These are phyloP conservation scores for Spinibarbus caldwelli DNA, from an alignment of 2,797 vertebrate species.

Conservation along the genomic window DNA sequence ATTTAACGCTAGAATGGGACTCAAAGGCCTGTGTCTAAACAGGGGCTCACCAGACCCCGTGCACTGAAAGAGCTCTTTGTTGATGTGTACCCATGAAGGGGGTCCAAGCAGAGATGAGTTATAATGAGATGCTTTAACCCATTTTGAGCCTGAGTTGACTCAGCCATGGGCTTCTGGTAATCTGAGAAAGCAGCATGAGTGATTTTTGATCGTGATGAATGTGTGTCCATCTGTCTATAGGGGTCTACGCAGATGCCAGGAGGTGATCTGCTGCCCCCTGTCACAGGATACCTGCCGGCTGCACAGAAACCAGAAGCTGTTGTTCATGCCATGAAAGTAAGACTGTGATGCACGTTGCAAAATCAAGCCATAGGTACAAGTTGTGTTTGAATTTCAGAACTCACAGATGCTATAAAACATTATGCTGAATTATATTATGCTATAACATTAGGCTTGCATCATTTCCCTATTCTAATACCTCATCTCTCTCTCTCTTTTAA, in stretches of 20 bases:
- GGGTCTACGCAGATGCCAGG: conserved; percentile 73
- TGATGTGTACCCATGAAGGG: conserved; percentile 39
- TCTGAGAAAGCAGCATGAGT: background rate
- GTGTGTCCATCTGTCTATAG: conserved; percentile 68
- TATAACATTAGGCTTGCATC: no score
- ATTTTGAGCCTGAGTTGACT: conserved; percentile 36
- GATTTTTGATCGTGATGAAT: background rate
- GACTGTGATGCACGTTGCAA: background rate
- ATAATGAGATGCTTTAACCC: conserved; percentile 59
- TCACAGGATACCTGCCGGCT: conserved; percentile 72
- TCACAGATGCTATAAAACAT: no score
- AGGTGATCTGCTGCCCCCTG: conserved; percentile 75
- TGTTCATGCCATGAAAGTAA: conserved; percentile 92
- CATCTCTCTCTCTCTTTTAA: no score
- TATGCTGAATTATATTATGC: no score
- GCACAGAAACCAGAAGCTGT: conserved; percentile 91
- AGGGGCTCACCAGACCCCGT: conserved; percentile 46
- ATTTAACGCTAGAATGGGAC: conserved; percentile 60
- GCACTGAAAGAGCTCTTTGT: conserved; percentile 62
- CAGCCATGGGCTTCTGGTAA: conserved; percentile 15
- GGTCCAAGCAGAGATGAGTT: conserved; percentile 39
- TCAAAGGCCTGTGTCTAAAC: conserved; percentile 59
- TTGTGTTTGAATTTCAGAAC: no score
- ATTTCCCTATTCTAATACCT: no score
- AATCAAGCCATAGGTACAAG: no score